Percentiles rank a stretch among this genome's conserved stretches.
These are phyloP conservation scores for Dasyurus viverrinus DNA, from an alignment of 2,113 vertebrate genomes.

Conservation along the genomic window DNA sequence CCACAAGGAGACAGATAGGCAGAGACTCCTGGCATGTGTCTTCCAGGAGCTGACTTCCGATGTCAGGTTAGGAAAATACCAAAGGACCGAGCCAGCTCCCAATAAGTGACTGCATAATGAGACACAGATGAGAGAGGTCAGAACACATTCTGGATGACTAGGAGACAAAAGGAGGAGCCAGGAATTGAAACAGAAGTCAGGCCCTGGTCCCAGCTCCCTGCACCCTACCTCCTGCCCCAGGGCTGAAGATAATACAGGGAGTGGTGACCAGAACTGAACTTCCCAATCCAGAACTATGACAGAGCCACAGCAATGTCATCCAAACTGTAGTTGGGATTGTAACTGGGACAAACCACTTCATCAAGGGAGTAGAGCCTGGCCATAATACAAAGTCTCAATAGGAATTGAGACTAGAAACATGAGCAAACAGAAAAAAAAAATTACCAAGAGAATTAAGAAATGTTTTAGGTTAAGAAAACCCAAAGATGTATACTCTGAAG, in stretches of 20 bases:
- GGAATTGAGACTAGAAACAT: neutral
- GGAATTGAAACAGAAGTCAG: neutral
- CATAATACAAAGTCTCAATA: neutral
- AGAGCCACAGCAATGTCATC: neutral
- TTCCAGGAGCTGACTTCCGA: neutral
- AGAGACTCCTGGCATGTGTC: neutral
- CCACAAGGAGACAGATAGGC: neutral
- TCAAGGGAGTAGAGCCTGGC: neutral
- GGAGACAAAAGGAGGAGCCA: neutral
- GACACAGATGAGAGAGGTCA: neutral
- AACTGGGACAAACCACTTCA: neutral
- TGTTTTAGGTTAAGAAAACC: neutral
- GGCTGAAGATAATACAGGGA: neutral
- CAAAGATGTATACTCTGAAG: neutral
- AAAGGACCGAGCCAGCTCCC: neutral
- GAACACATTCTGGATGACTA: neutral
- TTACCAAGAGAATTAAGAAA: neutral
- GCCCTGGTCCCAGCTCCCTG: neutral
- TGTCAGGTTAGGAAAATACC: neutral
- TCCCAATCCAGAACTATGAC: neutral
- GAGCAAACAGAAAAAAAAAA: neutral
- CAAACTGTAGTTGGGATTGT: neutral
- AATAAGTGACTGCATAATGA: neutral
- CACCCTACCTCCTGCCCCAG: neutral
- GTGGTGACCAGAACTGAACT: neutral